Percentiles rank a stretch among this genome's conserved stretches.
Evolutionary conservation across 2,113 vertebrate genomes (phyloP).

Genomic region (Nerophis ophidion): DNA sequence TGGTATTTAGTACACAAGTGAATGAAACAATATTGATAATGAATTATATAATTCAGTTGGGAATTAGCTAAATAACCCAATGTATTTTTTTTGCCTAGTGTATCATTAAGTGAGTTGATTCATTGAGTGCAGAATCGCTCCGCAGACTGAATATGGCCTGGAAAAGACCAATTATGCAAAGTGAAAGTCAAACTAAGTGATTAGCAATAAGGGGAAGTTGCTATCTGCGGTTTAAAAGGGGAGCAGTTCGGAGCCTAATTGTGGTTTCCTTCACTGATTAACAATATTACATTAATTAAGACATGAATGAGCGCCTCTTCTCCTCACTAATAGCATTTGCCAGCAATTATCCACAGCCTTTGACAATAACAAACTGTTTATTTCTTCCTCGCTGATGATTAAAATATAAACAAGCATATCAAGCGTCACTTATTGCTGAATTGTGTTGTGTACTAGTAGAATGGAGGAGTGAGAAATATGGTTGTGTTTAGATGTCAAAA

Average conservation of each 20-base stretch:
- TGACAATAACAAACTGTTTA: constrained; percentile 15
- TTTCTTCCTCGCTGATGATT: constrained; percentile 4
- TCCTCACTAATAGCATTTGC: constrained; percentile 6
- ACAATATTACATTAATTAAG: not conserved
- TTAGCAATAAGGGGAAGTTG: not conserved
- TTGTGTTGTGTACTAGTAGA: too few species aligned
- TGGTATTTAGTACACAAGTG: not conserved
- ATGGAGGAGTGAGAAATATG: too few species aligned
- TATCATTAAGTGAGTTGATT: too few species aligned
- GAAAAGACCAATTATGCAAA: too few species aligned
- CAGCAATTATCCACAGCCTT: constrained; percentile 11
- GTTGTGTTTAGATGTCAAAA: too few species aligned
- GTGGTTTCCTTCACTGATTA: not conserved
- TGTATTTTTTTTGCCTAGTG: too few species aligned
- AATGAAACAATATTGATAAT: too few species aligned
- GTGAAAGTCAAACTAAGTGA: not conserved
- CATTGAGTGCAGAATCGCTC: too few species aligned
- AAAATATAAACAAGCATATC: not conserved
- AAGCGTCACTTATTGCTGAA: too few species aligned
- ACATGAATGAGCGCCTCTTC: not conserved
- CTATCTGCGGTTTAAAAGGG: not conserved
- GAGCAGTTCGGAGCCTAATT: not conserved
- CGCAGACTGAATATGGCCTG: not conserved
- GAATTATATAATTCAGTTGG: not conserved
- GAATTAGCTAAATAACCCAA: not conserved